Conservation (phyloP, 1,140 invertebrate genomes). For the Orchestia grillus region DNA sequence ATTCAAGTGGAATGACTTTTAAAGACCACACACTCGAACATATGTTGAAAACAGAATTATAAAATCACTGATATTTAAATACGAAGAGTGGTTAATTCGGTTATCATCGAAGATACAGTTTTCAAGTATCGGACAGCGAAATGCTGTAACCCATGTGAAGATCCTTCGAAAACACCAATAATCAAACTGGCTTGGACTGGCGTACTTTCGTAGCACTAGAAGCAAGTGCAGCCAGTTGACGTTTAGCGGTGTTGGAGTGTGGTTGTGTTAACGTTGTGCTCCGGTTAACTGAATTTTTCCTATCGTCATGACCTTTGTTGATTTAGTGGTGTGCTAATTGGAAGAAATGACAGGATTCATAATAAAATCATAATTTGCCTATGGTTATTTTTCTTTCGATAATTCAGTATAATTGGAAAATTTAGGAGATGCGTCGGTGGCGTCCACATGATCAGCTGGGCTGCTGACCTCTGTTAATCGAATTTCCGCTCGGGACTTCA, state of each 20-base stretch:
- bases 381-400: background rate
- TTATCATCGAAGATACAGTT: background rate
- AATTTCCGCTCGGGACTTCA: constrained; percentile 4
- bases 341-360: background rate
- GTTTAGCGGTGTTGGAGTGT: background rate
- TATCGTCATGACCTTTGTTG: background rate
- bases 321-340: background rate
- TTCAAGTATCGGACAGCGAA: background rate
- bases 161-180: constrained; percentile 30
- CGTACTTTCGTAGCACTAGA: constrained; percentile 14
- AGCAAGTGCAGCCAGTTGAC: constrained; percentile 48
- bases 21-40: background rate
- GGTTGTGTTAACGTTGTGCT: background rate
- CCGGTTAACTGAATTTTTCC: background rate
- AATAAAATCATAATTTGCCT: background rate
- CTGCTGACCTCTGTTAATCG: constrained; percentile 47
- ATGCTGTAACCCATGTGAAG: background rate
- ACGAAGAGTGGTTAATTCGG: background rate
- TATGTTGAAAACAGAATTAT: background rate
- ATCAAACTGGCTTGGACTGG: constrained; percentile 30
- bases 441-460: constrained; percentile 42
- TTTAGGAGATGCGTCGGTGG: constrained; percentile 41
- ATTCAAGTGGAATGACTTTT: background rate
- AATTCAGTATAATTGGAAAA: background rate
- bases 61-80: background rate